Evolutionary conservation across 2,797 vertebrate species (phyloP).

Genomic region (Toxotes lorentzi): DNA sequence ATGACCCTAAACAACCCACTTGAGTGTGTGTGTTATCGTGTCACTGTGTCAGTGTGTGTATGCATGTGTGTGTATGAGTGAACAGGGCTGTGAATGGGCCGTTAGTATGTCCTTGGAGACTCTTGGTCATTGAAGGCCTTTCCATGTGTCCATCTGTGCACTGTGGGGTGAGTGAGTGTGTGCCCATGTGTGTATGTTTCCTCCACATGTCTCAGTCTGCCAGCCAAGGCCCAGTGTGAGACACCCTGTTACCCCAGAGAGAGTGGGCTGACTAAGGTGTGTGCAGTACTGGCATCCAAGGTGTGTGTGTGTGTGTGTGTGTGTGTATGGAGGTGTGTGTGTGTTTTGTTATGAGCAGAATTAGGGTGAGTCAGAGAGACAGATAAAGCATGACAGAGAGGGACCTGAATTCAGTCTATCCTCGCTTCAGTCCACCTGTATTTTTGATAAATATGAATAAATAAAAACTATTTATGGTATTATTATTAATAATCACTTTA

Average conservation of each 20-base stretch:
- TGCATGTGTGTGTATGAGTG: neutral
- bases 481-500: neutral
- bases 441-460: neutral
- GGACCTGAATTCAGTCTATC: neutral
- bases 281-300: conserved; percentile 22
- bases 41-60: conserved; percentile 1
- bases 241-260: conserved; percentile 66
- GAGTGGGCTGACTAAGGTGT: conserved; percentile 77
- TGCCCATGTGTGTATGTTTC: conserved; percentile 31
- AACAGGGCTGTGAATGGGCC: conserved; percentile 35
- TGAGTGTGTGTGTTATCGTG: neutral
- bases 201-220: conserved; percentile 40
- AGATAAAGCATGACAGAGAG: conserved; percentile 16
- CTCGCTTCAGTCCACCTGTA: neutral
- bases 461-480: neutral
- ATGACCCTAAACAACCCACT: conserved; percentile 37
- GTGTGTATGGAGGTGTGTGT: conserved; percentile 6
- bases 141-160: conserved; percentile 68
- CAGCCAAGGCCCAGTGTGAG: conserved; percentile 61
- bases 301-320: conserved; percentile 14
- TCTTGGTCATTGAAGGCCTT: conserved; percentile 51
- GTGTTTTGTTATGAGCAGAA: conserved; percentile 20
- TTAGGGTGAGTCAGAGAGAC: conserved; percentile 12
- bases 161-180: conserved; percentile 39
- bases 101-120: conserved; percentile 57